phyloP scores from a whole-genome alignment of 2,113 vertebrate genomes.

The Panthera leo region DNA sequence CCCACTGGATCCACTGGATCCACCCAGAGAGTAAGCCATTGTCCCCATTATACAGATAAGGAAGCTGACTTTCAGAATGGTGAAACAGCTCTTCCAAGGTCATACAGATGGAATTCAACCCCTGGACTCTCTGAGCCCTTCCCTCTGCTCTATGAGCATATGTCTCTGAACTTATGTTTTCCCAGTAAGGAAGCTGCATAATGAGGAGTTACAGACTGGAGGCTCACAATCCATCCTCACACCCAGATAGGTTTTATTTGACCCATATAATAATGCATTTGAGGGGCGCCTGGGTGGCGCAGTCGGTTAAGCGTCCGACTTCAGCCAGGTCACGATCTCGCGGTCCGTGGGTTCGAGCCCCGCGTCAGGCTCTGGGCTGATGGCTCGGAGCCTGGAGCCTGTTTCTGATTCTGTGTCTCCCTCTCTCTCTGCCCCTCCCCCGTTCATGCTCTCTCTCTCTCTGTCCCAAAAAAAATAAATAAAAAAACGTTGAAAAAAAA shows the following conservation, averaged over 20 bases:
- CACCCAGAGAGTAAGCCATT: conserved; percentile 9
- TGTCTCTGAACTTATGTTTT: not conserved
- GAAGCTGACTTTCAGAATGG: not conserved
- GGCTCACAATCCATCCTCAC: not conserved
- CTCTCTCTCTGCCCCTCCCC: too few species aligned
- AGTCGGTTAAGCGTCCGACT: too few species aligned
- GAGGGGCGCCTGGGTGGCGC: not conserved
- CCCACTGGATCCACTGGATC: not conserved
- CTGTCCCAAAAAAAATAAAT: too few species aligned
- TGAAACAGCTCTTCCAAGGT: not conserved
- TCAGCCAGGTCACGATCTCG: too few species aligned
- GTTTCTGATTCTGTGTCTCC: too few species aligned
- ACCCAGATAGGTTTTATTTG: conserved; percentile 1
- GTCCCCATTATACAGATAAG: conserved; percentile 41
- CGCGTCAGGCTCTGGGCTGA: too few species aligned
- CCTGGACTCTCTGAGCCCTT: not conserved
- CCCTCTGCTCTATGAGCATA: not conserved
- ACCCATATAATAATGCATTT: not conserved
- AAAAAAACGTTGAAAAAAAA: too few species aligned
- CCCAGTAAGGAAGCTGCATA: not conserved
- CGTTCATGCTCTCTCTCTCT: too few species aligned
- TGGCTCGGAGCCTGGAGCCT: too few species aligned
- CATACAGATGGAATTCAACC: not conserved
- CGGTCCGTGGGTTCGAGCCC: too few species aligned
- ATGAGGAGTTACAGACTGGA: not conserved